Evolutionary conservation across 2,888 invertebrate species (phyloP), one percentile per base, ranked within the genome.

Genomic region (Palloptera scutellata): DNA sequence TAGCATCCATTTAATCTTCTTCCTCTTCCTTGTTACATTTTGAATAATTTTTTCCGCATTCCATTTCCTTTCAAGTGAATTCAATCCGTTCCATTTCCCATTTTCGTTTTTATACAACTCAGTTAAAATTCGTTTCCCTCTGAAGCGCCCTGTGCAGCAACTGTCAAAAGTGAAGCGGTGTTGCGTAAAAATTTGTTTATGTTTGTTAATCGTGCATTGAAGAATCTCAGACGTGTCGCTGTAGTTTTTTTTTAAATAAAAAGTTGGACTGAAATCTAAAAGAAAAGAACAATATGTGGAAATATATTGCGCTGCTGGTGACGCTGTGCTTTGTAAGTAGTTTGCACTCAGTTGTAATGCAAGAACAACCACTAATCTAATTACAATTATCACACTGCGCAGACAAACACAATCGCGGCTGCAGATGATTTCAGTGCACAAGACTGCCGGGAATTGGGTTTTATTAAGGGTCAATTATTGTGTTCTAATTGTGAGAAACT

Each of bases 401-500:
- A 75, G 75, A 64, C 66, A 11, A 41, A 69, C 67, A 64, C 64
- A 12, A 53, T 69, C 30, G 30, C 6, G 3, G 30, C 30, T 6
- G 30, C 30, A 15, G 86, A 87, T 0, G 90, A 92, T 77, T 91
- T 91, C 82, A 88, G 92, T 1, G 88, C 91, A 6, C 93, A 94
- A 81, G 94, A 96, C 81, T 98, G 97, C 84, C 89, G 91, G 79
- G 87, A 90, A 13, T 84, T 95, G 66, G 98, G 97, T 11, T 95
- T 95, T 77, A 92, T 92, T 70, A 93, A 93, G 86, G 90, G 92
- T 19, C 92, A 92, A 84, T 87, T 98, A 67, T 83, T 94, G 74
- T 97, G 97, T 84, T 93, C 94, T 11, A 94, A 94, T 5, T 98
- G 97, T 85, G 92, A 94, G 76, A 91, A 93, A 81, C 86, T 97